Percentiles rank a stretch among this genome's conserved stretches.
phyloP scores from a whole-genome alignment of 1,140 invertebrate genomes.

The Popillia japonica region DNA sequence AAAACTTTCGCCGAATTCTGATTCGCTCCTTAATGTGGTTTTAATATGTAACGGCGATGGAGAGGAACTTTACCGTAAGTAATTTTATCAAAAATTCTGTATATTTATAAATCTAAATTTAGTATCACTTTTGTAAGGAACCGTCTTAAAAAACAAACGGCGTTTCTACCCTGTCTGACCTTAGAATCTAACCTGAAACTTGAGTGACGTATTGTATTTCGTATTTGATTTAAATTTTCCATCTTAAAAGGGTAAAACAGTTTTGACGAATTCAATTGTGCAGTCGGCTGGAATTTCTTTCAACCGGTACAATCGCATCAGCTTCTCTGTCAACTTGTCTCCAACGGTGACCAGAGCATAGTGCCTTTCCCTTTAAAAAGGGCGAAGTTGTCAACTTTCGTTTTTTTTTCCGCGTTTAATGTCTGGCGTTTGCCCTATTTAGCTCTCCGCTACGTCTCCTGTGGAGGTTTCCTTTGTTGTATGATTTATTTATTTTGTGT shows the following conservation, averaged over 20 bases:
- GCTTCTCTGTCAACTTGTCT: conserved; percentile 12
- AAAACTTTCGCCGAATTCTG: not conserved
- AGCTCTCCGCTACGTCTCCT: too few relatives aligned
- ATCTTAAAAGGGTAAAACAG: conserved; percentile 15
- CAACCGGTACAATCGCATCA: conserved; percentile 4
- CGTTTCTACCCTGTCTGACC: too few relatives aligned
- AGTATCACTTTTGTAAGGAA: too few relatives aligned
- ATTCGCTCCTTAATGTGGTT: not conserved
- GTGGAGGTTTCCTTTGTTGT: too few relatives aligned
- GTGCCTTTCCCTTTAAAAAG: not conserved
- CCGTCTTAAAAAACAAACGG: too few relatives aligned
- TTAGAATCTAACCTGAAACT: too few relatives aligned
- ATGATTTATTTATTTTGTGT: too few relatives aligned
- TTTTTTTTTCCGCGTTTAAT: not conserved
- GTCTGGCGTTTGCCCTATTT: not conserved
- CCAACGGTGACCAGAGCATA: not conserved
- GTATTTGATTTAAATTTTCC: conserved; percentile 17
- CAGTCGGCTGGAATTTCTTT: conserved; percentile 16
- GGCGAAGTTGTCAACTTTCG: not conserved
- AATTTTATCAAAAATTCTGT: too few relatives aligned
- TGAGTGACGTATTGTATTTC: not conserved
- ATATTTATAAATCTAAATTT: too few relatives aligned
- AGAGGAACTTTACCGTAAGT: too few relatives aligned
- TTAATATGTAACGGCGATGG: not conserved
- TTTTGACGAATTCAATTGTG: conserved; percentile 28